Base-by-base conservation (phyloP, 2,113 vertebrate genomes). In the Protomyctophum bolini region DNA sequence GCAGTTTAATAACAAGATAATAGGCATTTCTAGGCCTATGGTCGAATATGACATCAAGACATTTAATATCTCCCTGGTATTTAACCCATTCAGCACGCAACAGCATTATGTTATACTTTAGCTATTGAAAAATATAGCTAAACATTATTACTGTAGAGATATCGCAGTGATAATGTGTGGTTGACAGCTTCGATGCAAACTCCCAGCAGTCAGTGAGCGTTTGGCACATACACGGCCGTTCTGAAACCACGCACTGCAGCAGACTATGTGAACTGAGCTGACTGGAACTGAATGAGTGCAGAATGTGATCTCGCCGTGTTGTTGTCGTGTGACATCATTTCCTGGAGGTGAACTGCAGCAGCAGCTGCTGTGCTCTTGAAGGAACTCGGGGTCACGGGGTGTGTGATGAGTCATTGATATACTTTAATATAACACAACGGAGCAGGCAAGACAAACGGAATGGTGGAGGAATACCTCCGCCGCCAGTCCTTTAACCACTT, bases 341-440 rank as follows among this genome's bases (percentile, higher is more conserved):
- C 71, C 84, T 72, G 72, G 64, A 41, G 33, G 33, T 41, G 33
- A 84, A 58, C 56, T 41, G 47, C 65, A 58, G 51, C 58, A 0
- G 56, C 58, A 58, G 51, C 58, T 0, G 56, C 58, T 56, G 73
- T 73, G 63, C 77, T 63, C 75, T 83, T 77, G 74, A 72, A 33
- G 63, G 70, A 21, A 69, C 73, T 84, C 67, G 71, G 79, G 78
- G 86, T 80, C 81, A 64, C 49, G 52, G 68, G 85, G 21, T 21
- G 21, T 78, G 78, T 68, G 81, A 83, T 88, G 81, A 86, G 68
- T 88, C 78, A 82, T 65, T 77, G 70, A 70, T 74, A 68, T 81
- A 66, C 63, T 62, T 66, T 67, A 63, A 12, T 10, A 51, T 28
- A 14, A 4, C 21, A 29, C 21, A 7, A 52, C 10, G 52, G 11